phyloP scores from a whole-genome alignment of 2,797 vertebrate species.

The Myripristis murdjan region DNA sequence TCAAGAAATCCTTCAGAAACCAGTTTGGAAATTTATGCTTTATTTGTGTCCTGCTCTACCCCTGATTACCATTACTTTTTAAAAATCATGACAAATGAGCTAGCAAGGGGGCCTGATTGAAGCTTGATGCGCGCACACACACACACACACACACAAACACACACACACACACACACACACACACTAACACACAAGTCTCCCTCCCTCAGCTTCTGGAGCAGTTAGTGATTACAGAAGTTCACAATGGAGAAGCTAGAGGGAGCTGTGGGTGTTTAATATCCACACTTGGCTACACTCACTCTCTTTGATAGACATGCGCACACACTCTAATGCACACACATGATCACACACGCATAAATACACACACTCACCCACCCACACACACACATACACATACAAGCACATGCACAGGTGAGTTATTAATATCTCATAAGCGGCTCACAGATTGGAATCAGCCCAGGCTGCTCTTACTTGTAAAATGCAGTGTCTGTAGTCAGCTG shows the following conservation, averaged over 20 bases:
- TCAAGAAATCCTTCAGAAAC: constrained; percentile 30
- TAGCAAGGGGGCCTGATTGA: constrained; percentile 23
- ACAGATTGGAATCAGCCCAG: constrained; percentile 59
- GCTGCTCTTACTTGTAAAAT: constrained; percentile 63
- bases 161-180: constrained; percentile 6
- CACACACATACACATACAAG: constrained; percentile 27
- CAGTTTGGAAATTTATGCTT: constrained; percentile 44
- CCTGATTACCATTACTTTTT: constrained; percentile 41
- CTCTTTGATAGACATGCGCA: constrained; percentile 25
- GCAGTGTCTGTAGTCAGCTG: constrained; percentile 53
- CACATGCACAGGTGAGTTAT: constrained; percentile 75
- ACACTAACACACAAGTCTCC: not conserved
- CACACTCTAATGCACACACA: constrained; percentile 18
- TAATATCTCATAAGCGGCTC: constrained; percentile 75
- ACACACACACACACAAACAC: constrained; percentile 12
- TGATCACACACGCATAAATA: constrained; percentile 1
- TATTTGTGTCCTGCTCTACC: constrained; percentile 18
- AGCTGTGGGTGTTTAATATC: constrained; percentile 76
- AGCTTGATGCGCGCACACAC: constrained; percentile 23
- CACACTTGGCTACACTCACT: constrained; percentile 11
- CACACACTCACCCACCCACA: too few species aligned
- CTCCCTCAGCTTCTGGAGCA: constrained; percentile 44
- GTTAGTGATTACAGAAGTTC: constrained; percentile 37
- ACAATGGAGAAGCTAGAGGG: constrained; percentile 73
- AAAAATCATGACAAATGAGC: constrained; percentile 75